phyloP scores from a whole-genome alignment of 23 tunicate species.

The Trididemnum clinides region DNA sequence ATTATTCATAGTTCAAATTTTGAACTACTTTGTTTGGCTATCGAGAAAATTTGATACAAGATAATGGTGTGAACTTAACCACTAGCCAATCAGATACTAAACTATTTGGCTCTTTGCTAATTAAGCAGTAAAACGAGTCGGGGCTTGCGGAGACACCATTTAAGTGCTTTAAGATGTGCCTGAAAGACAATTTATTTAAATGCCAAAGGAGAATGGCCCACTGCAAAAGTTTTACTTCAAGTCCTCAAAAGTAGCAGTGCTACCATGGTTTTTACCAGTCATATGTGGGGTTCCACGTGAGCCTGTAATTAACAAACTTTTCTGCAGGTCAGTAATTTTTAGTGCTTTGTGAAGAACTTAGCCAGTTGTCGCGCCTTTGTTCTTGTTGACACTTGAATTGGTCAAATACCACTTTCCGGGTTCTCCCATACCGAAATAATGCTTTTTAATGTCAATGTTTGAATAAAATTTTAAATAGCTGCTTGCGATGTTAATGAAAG shows the following conservation, averaged over 20 bases:
- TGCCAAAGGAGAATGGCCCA: neutral
- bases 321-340: neutral
- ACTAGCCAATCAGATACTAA: slow-evolving; percentile 21
- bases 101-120: neutral
- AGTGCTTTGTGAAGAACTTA: neutral
- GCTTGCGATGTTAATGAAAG: neutral
- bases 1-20: neutral
- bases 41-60: neutral
- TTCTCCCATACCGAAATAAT: neutral
- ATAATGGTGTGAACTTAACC: neutral
- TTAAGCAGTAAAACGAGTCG: neutral
- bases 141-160: slow-evolving; percentile 4
- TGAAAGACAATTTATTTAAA: neutral
- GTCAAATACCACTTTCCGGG: slow-evolving; percentile 4
- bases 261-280: slow-evolving; percentile 5
- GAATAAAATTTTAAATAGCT: neutral
- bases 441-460: neutral
- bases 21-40: too few species aligned
- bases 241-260: neutral
- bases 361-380: neutral
- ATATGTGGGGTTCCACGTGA: slow-evolving; percentile 1
- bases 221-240: neutral
- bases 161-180: neutral
- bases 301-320: neutral
- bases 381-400: neutral